Base-by-base conservation (phyloP, 1,140 invertebrate genomes). In the Pachypsylla venusta region DNA sequence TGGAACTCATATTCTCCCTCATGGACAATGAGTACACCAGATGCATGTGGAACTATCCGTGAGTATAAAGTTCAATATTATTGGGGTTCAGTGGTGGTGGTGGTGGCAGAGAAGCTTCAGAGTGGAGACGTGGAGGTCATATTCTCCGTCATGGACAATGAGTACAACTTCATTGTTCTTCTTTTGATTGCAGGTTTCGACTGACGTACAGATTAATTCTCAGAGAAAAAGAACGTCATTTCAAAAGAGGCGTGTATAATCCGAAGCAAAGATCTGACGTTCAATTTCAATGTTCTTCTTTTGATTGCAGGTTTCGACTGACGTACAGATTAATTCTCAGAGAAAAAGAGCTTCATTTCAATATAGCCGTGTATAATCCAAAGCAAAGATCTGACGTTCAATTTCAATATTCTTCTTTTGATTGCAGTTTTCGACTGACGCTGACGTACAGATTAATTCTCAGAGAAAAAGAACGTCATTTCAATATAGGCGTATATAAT, bases 11-110 rank as follows among this genome's bases (percentile, higher is more conserved):
- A 66, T 91, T 96, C 73, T 85, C 84, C 25, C 77, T 95, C 65
- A 85, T 88, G 79, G 92, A 96, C 70, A 89, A 83, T 68, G 91
- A 94, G 67, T 89, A 89, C 69, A 93, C 91, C 25, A 78, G 88
- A 61, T 86, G 86, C 56, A 89, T 94, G 82, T 96, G 93, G 93
- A 89, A 93, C 71, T 89, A 88, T 74, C 84, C 83, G 81, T 89
- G 73, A 76, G 79, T 72, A 40, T n/a, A n/a, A n/a, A n/a, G n/a
- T n/a, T n/a, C n/a, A n/a, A n/a, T n/a, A n/a, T n/a, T n/a, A 10
- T 19, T 56, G 2, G 13, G 27, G 4, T 30, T 28, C 16, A 2
- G 4, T 35, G 2, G 20, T 28, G 16, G 27, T 16, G 25, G 3
- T 35, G 13, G 7, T 20, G 54, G n/a, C 89, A 13, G 87, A 90